phyloP scores from a whole-genome alignment of 1,140 invertebrate genomes.

The Trachymyrmex septentrionalis region DNA sequence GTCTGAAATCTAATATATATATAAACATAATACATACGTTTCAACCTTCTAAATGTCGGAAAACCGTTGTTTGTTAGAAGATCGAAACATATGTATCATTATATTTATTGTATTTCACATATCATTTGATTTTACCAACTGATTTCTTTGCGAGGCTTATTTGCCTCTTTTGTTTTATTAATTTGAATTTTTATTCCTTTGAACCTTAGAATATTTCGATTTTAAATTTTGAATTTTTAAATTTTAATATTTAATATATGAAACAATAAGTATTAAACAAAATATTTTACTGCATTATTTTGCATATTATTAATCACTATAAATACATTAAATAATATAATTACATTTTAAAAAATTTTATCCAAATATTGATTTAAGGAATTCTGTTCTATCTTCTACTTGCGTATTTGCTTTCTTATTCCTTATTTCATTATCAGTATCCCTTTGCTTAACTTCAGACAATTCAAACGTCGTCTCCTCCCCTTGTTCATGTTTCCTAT shows the following conservation, averaged over 20 bases:
- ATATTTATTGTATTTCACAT: no score
- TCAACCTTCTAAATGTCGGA: no score
- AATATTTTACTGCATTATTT: not conserved
- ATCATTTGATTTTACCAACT: no score
- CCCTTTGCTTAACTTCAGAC: constrained; percentile 84
- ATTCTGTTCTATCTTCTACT: constrained; percentile 84
- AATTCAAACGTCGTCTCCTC: constrained; percentile 74
- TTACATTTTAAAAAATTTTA: constrained; percentile 57
- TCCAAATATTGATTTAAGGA: constrained; percentile 86
- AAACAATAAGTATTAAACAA: not conserved
- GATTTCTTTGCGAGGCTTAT: no score
- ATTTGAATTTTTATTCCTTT: no score
- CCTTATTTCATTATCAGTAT: constrained; percentile 83
- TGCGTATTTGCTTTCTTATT: constrained; percentile 78
- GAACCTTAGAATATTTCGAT: no score
- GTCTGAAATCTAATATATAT: no score
- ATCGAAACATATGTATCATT: no score
- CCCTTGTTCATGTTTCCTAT: constrained; percentile 84
- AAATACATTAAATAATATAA: constrained; percentile 32
- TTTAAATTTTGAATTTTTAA: no score
- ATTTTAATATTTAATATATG: not conserved
- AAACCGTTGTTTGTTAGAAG: no score
- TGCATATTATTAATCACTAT: not conserved
- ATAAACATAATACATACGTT: no score
- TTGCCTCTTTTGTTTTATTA: no score